Evolutionary conservation across 2,113 vertebrate genomes (phyloP).

Genomic region (Xiphophorus couchianus): DNA sequence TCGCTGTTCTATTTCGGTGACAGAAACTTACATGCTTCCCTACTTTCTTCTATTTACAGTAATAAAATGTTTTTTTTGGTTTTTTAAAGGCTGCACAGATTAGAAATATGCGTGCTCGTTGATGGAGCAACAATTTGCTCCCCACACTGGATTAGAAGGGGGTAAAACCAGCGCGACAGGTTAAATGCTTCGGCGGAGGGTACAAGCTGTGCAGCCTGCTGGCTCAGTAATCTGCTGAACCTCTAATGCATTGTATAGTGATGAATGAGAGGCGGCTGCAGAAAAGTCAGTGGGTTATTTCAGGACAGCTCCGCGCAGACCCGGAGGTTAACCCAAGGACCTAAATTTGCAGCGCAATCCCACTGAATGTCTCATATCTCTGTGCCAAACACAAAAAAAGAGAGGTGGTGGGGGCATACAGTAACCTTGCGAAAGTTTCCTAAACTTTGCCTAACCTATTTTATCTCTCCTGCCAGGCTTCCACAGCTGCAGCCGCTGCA

Average conservation of each 20-base stretch:
- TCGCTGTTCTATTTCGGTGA: conserved; percentile 17
- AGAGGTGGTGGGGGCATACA: neutral
- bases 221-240: conserved; percentile 56
- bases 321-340: conserved; percentile 23
- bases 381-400: neutral
- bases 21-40: conserved; percentile 27
- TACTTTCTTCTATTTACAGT: conserved; percentile 26
- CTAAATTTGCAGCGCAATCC: conserved; percentile 15
- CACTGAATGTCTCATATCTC: conserved; percentile 28
- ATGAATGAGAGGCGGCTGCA: conserved; percentile 28
- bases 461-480: conserved; percentile 50
- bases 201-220: conserved; percentile 30
- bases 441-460: conserved; percentile 44
- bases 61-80: conserved; percentile 12
- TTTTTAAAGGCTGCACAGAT: neutral
- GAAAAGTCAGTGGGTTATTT: conserved; percentile 41
- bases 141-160: conserved; percentile 30
- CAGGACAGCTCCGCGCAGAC: conserved; percentile 23
- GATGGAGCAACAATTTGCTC: conserved; percentile 20
- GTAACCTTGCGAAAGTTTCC: conserved; percentile 16
- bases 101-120: conserved; percentile 10
- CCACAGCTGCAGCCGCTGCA: conserved; percentile 20
- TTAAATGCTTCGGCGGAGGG: conserved; percentile 51
- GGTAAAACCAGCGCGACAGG: conserved; percentile 36
- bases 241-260: conserved; percentile 32